Evolutionary conservation across 1,140 invertebrate species (phyloP), one percentile per base, ranked within the genome.

Genomic region (Drosophila insularis): DNA sequence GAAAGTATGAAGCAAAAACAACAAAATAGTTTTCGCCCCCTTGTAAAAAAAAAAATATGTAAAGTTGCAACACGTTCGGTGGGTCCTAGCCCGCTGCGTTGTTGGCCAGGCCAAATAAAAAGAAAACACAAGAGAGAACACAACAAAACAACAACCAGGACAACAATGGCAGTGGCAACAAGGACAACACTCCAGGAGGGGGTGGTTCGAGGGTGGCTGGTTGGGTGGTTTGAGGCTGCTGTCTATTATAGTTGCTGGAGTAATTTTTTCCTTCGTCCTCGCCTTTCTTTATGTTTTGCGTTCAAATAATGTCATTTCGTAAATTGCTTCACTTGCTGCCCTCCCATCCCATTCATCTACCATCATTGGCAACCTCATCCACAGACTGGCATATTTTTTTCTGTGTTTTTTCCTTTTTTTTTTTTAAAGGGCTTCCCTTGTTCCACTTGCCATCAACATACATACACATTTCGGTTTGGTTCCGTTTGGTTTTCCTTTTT

Each of bases 281-380:
- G 60, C 56, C 19, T 78, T 66, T 84, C 73, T 85, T 85, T 85
- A 85, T 84, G 77, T 63, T 70, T 77, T 85, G 77, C 81, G 81
- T 78, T 85, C 81, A 80, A 85, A 85, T 85, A 85, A 84, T 84
- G 81, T 85, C 81, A 84, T 84, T 84, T 84, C 62, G 81, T 84
- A 84, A 84, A 84, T 84, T 84, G 81, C 81, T 85, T 74, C 81
- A 84, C 66, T 84, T 35, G 31, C 55, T 35, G 55, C 39, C 55
- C 50, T 63, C 46, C 66, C 32, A 58, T 32, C 27, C 23, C 10
- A 50, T 21, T 19, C 17, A 21, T 8, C 14, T 27, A 46, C 43
- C 43, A 50, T 21, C 43, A 50, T 17, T 17, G 14, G 14, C 40
- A 46, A 46, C 43, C 43, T 50, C 19, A 50, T 8, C 43, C n/a